Conservation (phyloP, 2,113 vertebrate species). For the Columbina picui region DNA sequence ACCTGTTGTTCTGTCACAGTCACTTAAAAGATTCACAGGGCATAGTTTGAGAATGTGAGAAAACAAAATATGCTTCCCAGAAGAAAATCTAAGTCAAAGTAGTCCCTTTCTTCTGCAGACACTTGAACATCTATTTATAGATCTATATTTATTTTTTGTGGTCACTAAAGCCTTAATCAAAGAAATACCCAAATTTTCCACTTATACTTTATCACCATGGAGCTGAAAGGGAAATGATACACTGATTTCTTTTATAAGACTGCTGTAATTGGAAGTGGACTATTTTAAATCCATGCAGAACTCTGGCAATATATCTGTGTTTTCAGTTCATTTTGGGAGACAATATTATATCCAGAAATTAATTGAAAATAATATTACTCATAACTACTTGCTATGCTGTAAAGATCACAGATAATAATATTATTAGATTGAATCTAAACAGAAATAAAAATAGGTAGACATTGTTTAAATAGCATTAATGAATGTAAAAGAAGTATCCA, state of each 20-base stretch:
- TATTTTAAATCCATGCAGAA: not conserved
- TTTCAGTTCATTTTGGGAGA: not conserved
- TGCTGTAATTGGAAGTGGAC: not conserved
- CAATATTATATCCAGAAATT: not conserved
- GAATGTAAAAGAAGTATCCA: not conserved
- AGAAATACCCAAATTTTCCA: not conserved
- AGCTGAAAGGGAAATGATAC: not conserved
- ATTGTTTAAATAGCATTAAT: not conserved
- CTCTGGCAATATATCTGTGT: not conserved
- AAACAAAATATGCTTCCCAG: not conserved
- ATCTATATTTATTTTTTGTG: not conserved
- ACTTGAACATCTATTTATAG: not conserved
- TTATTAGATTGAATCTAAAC: not conserved
- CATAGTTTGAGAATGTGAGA: accelerated
- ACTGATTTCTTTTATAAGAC: not conserved
- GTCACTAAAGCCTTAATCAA: not conserved
- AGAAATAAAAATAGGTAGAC: not conserved
- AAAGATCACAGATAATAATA: not conserved
- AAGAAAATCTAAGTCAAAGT: not conserved
- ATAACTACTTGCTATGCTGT: not conserved
- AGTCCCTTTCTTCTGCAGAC: not conserved
- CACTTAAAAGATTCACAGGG: not conserved
- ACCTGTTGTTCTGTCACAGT: not conserved
- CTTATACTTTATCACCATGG: not conserved
- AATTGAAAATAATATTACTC: not conserved